These are phyloP conservation scores for Lepidurus arcticus DNA, from an alignment of 1,140 invertebrate species.

Conservation along the genomic window DNA sequence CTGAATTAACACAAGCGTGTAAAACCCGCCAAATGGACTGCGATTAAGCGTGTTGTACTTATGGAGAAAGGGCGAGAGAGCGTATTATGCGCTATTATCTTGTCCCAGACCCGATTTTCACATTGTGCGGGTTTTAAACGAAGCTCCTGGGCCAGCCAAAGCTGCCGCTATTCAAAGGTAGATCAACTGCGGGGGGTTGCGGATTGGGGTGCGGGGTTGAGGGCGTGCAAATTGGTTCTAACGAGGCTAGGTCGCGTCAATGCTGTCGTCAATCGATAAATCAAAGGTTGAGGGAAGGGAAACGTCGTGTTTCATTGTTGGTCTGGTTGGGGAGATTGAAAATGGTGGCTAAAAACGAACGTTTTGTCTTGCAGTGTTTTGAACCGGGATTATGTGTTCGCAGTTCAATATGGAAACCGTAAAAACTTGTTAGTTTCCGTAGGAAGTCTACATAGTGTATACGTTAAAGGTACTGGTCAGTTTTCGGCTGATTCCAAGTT, in stretches of 20 bases:
- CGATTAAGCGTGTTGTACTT: too few species aligned
- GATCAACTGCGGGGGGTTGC: constrained; percentile 1
- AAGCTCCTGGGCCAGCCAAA: not conserved
- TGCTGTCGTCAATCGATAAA: constrained; percentile 15
- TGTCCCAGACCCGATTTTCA: not conserved
- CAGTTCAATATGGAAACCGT: constrained; percentile 4
- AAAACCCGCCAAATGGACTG: too few species aligned
- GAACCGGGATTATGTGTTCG: not conserved
- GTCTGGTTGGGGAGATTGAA: not conserved
- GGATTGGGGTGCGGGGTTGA: constrained; percentile 13
- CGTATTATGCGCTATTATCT: not conserved
- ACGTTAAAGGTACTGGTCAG: not conserved
- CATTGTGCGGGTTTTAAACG: not conserved
- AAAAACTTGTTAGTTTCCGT: not conserved
- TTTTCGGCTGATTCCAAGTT: not conserved
- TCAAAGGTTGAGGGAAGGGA: not conserved
- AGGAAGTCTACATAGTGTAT: not conserved
- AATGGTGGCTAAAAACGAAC: not conserved
- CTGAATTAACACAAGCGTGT: too few species aligned
- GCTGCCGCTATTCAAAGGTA: not conserved
- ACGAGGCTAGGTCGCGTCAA: constrained; percentile 13
- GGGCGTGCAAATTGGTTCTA: constrained; percentile 1
- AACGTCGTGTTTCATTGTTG: not conserved
- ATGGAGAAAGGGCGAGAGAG: not conserved
- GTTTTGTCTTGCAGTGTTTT: not conserved